Percentiles rank a stretch among this genome's conserved stretches.
phyloP scores from a whole-genome alignment of 2,113 vertebrate species.

The Sialia sialis region DNA sequence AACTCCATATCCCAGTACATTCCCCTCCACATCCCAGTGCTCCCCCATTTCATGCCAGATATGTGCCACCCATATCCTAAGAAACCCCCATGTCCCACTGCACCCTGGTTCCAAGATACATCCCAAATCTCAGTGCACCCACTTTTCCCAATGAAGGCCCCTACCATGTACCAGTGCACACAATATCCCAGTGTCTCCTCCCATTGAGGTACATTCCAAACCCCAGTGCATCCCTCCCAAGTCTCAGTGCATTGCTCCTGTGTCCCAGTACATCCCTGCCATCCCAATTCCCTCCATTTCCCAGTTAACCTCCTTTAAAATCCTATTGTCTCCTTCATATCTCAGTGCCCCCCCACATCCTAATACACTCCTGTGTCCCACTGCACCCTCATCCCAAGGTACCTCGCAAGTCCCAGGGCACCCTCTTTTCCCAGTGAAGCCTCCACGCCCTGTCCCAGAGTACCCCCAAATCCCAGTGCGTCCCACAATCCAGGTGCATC shows the following conservation, averaged over 20 bases:
- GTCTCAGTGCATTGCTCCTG: too few relatives aligned
- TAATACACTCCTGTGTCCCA: not conserved
- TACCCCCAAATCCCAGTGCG: not conserved
- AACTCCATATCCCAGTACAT: too few relatives aligned
- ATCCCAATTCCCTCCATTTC: not conserved
- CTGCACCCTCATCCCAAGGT: not conserved
- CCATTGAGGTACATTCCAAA: not conserved
- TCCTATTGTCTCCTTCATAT: not conserved
- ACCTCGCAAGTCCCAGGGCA: not conserved
- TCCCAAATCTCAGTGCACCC: not conserved
- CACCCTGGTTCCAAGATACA: not conserved
- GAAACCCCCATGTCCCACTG: not conserved
- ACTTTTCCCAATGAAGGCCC: not conserved
- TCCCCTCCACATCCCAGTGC: too few relatives aligned
- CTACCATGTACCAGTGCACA: not conserved
- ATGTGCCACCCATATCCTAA: not conserved
- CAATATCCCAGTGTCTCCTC: not conserved
- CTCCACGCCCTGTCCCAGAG: not conserved
- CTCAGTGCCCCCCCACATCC: not conserved
- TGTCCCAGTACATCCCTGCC: not conserved
- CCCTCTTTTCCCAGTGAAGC: not conserved
- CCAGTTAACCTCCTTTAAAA: not conserved
- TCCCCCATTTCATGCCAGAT: not conserved
- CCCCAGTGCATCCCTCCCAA: not conserved
- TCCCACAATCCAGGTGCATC: not conserved